These are phyloP conservation scores for Ectemnius continuus DNA, from an alignment of 2,888 invertebrate genomes.

Conservation along the genomic window DNA sequence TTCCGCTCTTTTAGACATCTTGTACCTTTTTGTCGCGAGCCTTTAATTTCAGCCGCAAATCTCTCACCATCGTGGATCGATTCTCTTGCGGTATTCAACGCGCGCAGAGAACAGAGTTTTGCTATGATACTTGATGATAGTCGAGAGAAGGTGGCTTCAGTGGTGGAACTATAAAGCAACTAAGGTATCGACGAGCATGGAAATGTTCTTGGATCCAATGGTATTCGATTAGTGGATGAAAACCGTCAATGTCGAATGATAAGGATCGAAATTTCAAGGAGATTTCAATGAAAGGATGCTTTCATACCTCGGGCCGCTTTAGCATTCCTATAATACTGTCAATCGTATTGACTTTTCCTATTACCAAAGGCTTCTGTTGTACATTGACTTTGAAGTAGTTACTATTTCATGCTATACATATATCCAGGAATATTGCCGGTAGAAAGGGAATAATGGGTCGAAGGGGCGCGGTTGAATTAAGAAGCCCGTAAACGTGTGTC, in stretches of 20 bases:
- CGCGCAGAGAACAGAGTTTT: no score
- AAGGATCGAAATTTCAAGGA: constrained; percentile 44
- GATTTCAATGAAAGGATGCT: constrained; percentile 39
- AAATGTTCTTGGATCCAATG: constrained; percentile 30
- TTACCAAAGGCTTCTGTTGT: not conserved
- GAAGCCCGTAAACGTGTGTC: constrained; percentile 46
- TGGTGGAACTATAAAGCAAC: no score
- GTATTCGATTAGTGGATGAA: constrained; percentile 20
- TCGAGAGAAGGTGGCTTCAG: not conserved
- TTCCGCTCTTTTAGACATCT: no score
- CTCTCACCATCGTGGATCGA: no score
- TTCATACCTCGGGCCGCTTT: not conserved
- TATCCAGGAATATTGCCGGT: not conserved
- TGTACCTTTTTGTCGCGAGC: no score
- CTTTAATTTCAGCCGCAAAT: no score
- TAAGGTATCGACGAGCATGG: constrained; percentile 29
- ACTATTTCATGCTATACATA: no score
- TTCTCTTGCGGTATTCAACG: no score
- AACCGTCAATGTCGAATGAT: constrained; percentile 14
- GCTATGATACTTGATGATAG: constrained; percentile 41
- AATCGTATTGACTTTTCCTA: not conserved
- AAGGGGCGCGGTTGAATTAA: constrained; percentile 35
- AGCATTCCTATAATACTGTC: not conserved
- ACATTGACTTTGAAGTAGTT: no score
- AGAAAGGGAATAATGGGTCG: not conserved